These are phyloP conservation scores for Hermaeophaga mercurialis DNA, from an alignment of 2,888 invertebrate genomes.

Conservation along the genomic window DNA sequence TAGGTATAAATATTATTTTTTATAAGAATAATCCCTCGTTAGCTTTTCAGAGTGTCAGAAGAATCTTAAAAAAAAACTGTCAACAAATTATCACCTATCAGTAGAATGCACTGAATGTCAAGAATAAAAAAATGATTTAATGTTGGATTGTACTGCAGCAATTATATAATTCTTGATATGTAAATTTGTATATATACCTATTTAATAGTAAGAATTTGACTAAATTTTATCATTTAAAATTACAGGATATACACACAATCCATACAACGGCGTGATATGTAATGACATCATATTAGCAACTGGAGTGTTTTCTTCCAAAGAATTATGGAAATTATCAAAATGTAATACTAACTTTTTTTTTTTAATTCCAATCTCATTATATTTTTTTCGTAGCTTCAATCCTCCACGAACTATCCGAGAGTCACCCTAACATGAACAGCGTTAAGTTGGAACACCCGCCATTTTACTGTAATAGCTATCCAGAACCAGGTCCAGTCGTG, in stretches of 20 bases:
- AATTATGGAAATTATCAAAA: constrained; percentile 98
- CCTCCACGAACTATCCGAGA: constrained; percentile 85
- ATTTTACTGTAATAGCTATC: constrained; percentile 83
- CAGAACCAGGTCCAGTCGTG: constrained; percentile 68
- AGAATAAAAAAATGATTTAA: too few species aligned
- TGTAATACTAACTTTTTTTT: constrained; percentile 48
- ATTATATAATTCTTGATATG: too few species aligned
- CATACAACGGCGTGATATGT: constrained; percentile 97
- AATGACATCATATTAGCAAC: constrained; percentile 99
- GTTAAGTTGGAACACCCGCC: constrained; percentile 83
- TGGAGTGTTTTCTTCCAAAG: constrained; percentile 99
- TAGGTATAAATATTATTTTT: too few species aligned
- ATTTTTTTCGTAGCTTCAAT: constrained; percentile 78
- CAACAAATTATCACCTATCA: too few species aligned
- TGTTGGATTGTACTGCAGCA: too few species aligned
- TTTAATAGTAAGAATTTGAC: too few species aligned
- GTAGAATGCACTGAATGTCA: too few species aligned
- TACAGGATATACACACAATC: constrained; percentile 88
- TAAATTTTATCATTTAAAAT: constrained; percentile 32
- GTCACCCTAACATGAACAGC: constrained; percentile 68
- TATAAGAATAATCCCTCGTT: too few species aligned
- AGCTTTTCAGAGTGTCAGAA: too few species aligned
- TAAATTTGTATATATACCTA: too few species aligned
- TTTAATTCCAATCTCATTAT: constrained; percentile 12
- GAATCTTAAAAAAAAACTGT: too few species aligned